phyloP scores from a whole-genome alignment of 2,113 vertebrate species.

The Bufo bufo region DNA sequence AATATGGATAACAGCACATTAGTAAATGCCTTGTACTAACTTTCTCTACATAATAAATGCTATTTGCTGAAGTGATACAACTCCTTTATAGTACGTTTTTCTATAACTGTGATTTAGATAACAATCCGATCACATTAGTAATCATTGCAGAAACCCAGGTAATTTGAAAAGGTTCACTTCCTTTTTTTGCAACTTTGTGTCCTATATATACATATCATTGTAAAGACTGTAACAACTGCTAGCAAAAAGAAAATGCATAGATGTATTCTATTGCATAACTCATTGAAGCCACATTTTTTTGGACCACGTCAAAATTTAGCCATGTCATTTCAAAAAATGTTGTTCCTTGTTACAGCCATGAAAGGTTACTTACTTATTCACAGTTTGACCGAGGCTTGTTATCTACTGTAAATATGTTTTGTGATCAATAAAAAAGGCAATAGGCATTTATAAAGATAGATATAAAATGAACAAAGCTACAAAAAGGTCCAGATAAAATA shows the following conservation, averaged over 20 bases:
- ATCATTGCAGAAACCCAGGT: too few species aligned
- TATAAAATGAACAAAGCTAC: neutral
- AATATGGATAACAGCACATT: too few species aligned
- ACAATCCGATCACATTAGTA: too few species aligned
- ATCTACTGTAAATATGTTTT: constrained; percentile 7
- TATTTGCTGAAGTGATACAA: too few species aligned
- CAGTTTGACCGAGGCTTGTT: neutral
- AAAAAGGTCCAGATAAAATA: neutral
- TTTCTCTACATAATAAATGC: too few species aligned
- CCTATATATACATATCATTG: too few species aligned
- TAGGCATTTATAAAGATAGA: neutral
- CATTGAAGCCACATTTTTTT: neutral
- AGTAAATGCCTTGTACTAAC: too few species aligned
- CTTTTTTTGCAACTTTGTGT: too few species aligned
- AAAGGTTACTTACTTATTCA: neutral
- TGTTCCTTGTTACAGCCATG: neutral
- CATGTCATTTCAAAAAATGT: neutral
- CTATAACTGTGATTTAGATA: too few species aligned
- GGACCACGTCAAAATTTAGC: neutral
- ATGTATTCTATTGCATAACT: neutral
- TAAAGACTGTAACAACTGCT: too few species aligned
- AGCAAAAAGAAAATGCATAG: neutral
- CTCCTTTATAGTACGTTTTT: too few species aligned
- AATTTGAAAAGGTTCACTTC: too few species aligned
- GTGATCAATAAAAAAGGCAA: constrained; percentile 3